Base-by-base conservation (phyloP, 2,888 invertebrate species). In the Agrypnus murinus region DNA sequence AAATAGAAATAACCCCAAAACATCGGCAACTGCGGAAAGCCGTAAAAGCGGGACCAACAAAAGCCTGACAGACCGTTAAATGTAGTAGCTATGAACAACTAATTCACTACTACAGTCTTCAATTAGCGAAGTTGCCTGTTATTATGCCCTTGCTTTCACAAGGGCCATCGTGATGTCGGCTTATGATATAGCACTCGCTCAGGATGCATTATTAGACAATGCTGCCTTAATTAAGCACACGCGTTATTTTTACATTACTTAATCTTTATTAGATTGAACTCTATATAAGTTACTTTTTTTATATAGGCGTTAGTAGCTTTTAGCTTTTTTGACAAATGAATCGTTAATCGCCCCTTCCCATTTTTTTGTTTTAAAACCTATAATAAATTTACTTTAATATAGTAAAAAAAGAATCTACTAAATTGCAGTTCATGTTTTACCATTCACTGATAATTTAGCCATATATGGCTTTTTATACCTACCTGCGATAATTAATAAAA, bases 71-170 rank as follows among this genome's bases (percentile, higher is more conserved):
- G 75, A 65, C 65, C 68, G 69, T 69, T 84, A 84, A 84, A 84
- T 84, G 83, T 82, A 80, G 80, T 81, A 78, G 81, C 80, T 81
- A 84, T 84, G 83, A 84, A 83, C 84, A 84, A 83, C 81, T 84
- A 84, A 84, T 84, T 84, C 83, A 83, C 82, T 84, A 82, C 78
- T 77, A 79, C 81, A 81, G 81, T 83, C 83, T 83, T 84, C 84
- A 85, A 85, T 85, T 85, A 85, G 84, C 81, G 80, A 83, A 84
- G 81, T 84, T 83, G 81, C 80, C 80, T 81, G 83, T 80, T 82
- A 82, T 65, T 69, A 64, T 64, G 64, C 64, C 72, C 71, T 75
- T 76, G 74, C 75, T 75, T 75, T 75, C 71, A 71, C 72, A 72
- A 77, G 79, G 77, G 77, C 78, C 77, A 80, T 79, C 78, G 78